These are phyloP conservation scores for Coreius guichenoti DNA, from an alignment of 2,797 vertebrate genomes.

Conservation along the genomic window DNA sequence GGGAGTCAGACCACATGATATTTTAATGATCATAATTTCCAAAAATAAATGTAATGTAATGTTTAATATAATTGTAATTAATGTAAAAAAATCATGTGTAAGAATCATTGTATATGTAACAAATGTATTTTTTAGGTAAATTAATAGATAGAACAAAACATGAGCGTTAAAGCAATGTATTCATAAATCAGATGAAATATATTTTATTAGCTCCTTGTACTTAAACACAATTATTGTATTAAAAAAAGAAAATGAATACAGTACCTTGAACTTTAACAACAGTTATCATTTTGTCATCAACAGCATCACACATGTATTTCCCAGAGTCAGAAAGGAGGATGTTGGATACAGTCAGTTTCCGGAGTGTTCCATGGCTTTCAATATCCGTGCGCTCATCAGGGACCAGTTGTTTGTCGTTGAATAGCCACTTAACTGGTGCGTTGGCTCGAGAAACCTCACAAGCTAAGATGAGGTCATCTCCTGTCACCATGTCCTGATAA, in stretches of 20 bases:
- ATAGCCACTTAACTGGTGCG: conserved; percentile 89
- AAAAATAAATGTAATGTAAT: too few species aligned
- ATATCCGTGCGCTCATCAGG: conserved; percentile 78
- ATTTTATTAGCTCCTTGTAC: not conserved
- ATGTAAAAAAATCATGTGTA: too few species aligned
- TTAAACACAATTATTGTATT: not conserved
- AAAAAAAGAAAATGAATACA: not conserved
- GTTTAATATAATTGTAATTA: too few species aligned
- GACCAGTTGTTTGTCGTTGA: conserved; percentile 83
- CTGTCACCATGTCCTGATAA: conserved; percentile 77
- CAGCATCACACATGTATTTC: conserved; percentile 88
- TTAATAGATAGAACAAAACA: not conserved
- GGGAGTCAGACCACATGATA: not conserved
- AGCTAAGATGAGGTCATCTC: conserved; percentile 87
- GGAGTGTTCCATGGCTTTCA: conserved; percentile 82
- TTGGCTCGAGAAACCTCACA: conserved; percentile 85
- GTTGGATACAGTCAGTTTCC: conserved; percentile 83
- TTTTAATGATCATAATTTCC: too few species aligned
- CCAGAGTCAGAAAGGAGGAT: conserved; percentile 82
- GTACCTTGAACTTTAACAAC: conserved; percentile 87
- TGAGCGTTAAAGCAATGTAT: not conserved
- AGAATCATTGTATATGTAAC: not conserved
- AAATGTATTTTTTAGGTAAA: not conserved
- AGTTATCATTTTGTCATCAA: conserved; percentile 87
- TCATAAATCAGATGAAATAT: not conserved